Percentiles rank a stretch among this genome's conserved stretches.
Evolutionary conservation across 2,113 vertebrate genomes (phyloP).

Genomic region (Pollimyrus isidori): DNA sequence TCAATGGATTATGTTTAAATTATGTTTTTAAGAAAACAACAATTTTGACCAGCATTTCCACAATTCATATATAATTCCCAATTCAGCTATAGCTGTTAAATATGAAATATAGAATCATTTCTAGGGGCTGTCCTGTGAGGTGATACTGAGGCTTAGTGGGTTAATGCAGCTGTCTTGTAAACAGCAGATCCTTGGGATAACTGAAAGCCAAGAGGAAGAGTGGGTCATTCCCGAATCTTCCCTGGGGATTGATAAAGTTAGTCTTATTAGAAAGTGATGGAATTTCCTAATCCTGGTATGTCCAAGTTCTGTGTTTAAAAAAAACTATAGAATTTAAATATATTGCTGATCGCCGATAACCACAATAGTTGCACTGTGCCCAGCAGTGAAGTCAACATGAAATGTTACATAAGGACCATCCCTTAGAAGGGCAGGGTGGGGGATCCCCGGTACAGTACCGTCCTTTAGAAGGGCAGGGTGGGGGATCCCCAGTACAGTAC

Average conservation of each 20-base stretch:
- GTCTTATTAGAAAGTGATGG: background rate
- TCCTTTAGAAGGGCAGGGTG: no score
- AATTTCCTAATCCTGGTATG: background rate
- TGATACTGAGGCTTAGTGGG: background rate
- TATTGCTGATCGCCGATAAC: no score
- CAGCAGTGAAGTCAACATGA: background rate
- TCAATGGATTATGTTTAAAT: background rate
- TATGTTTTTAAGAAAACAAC: background rate
- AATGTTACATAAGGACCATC: background rate
- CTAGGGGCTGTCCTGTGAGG: background rate
- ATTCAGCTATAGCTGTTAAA: background rate
- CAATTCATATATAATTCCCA: background rate
- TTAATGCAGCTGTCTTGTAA: background rate
- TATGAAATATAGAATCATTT: background rate
- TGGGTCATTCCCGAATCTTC: background rate
- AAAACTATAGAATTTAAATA: no score
- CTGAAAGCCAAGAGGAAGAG: background rate
- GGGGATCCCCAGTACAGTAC: no score
- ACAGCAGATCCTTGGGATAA: background rate
- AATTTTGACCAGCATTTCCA: background rate
- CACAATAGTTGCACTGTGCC: background rate
- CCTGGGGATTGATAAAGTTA: background rate
- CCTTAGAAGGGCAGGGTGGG: no score
- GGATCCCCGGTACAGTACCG: no score
- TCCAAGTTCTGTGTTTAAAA: background rate